Evolutionary conservation across 2,797 vertebrate genomes (phyloP).

Genomic region (Ptychadena robeensis): DNA sequence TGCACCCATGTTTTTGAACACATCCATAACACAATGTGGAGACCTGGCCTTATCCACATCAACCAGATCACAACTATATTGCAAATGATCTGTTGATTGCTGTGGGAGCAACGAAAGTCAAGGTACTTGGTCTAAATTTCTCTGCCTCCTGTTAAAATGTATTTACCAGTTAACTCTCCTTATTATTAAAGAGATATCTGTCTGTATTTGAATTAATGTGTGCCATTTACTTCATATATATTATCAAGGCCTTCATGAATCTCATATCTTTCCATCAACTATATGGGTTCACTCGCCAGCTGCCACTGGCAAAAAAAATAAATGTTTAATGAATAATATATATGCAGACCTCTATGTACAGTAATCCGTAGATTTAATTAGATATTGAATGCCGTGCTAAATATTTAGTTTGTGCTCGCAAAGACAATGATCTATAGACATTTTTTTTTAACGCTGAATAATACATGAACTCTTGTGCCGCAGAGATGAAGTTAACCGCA

Average conservation of each 20-base stretch:
- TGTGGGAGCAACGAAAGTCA: too few relatives aligned
- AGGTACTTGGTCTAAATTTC: too few relatives aligned
- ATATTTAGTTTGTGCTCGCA: conserved; percentile 47
- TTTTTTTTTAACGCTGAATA: conserved; percentile 21
- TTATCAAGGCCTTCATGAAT: background rate
- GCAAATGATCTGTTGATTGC: too few relatives aligned
- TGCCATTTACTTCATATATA: background rate
- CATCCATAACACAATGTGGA: too few relatives aligned
- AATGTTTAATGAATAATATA: conserved; percentile 53
- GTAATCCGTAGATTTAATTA: conserved; percentile 44
- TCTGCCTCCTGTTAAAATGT: too few relatives aligned
- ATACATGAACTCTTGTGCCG: conserved; percentile 25
- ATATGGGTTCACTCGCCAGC: background rate
- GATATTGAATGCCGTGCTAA: conserved; percentile 42
- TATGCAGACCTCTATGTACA: conserved; percentile 37
- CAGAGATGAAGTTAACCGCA: conserved; percentile 17
- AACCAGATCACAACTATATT: too few relatives aligned
- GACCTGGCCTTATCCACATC: too few relatives aligned
- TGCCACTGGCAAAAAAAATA: conserved; percentile 18
- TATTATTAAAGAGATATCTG: too few relatives aligned
- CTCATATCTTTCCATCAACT: background rate
- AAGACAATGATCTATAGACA: conserved; percentile 48
- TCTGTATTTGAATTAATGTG: too few relatives aligned
- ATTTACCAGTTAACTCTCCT: too few relatives aligned
- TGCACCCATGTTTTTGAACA: too few relatives aligned